A percentile compares a stretch with the other conserved stretches of the same genome.
phyloP scores from a whole-genome alignment of 2,888 invertebrate genomes.

The Protonemura montana region DNA sequence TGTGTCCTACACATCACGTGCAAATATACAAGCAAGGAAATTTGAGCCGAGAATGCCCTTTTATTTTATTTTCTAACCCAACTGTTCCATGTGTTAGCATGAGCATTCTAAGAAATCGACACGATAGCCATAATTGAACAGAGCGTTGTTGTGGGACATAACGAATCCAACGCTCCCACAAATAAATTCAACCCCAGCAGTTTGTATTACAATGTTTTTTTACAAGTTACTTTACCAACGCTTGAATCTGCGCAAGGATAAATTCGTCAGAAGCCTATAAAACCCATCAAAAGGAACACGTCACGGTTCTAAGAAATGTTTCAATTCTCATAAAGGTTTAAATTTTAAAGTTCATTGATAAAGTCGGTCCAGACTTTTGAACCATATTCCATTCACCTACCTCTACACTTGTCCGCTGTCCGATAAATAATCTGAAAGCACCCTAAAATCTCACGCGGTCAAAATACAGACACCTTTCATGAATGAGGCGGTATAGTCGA shows the following conservation, averaged over 20 bases:
- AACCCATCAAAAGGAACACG: background rate
- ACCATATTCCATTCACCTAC: background rate
- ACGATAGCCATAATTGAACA: too few species aligned
- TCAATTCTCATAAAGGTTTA: background rate
- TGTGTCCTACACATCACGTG: too few species aligned
- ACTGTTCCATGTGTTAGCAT: too few species aligned
- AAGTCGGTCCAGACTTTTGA: background rate
- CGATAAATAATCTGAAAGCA: constrained; percentile 30
- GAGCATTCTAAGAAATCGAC: too few species aligned
- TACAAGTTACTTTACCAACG: too few species aligned
- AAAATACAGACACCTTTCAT: constrained; percentile 30
- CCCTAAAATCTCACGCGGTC: constrained; percentile 44
- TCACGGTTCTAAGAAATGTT: background rate
- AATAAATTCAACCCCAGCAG: too few species aligned
- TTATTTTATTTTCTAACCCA: too few species aligned
- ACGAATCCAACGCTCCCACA: too few species aligned
- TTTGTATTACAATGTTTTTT: too few species aligned
- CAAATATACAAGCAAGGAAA: too few species aligned
- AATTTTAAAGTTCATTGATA: background rate
- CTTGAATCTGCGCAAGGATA: background rate
- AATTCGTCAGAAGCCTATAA: background rate
- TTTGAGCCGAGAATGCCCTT: too few species aligned
- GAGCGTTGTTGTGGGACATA: too few species aligned
- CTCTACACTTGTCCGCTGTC: background rate
- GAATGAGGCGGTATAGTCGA: background rate